A percentile compares a stretch with the other conserved stretches of the same genome.
These are phyloP conservation scores for Oryzias melastigma DNA, from an alignment of 2,113 vertebrate genomes.

Conservation along the genomic window DNA sequence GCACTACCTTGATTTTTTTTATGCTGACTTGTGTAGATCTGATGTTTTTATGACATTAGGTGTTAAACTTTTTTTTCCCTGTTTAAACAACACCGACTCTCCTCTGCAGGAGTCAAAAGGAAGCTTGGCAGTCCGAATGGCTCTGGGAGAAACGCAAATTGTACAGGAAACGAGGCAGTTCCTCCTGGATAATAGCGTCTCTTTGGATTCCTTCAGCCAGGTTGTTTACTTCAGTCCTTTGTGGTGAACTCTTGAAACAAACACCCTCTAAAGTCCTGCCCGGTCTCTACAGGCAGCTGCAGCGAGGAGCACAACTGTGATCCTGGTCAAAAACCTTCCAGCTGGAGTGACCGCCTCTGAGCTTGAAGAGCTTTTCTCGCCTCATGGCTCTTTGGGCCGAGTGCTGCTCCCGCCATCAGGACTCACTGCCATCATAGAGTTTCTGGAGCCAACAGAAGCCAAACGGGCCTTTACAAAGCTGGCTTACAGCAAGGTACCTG, in stretches of 20 bases:
- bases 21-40: background rate
- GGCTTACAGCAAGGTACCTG: conserved; percentile 90
- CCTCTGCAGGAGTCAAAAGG: conserved; percentile 84
- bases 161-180: conserved; percentile 93
- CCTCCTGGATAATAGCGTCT: conserved; percentile 85
- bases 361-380: conserved; percentile 82
- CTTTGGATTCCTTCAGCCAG: conserved; percentile 96
- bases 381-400: conserved; percentile 84
- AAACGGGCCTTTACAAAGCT: conserved; percentile 88
- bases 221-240: conserved; percentile 57
- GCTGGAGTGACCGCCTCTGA: conserved; percentile 71
- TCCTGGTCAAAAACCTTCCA: conserved; percentile 94
- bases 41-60: background rate
- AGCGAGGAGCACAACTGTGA: conserved; percentile 85
- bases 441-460: conserved; percentile 89
- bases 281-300: conserved; percentile 76
- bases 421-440: conserved; percentile 90
- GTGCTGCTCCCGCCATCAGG: conserved; percentile 90
- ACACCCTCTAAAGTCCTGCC: background rate
- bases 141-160: conserved; percentile 94
- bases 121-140: conserved; percentile 92
- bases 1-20: background rate
- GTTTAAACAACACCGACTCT: background rate
- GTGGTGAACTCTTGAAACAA: background rate
- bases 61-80: background rate